phyloP scores from a whole-genome alignment of 2,797 vertebrate species.

The Falco columbarius region DNA sequence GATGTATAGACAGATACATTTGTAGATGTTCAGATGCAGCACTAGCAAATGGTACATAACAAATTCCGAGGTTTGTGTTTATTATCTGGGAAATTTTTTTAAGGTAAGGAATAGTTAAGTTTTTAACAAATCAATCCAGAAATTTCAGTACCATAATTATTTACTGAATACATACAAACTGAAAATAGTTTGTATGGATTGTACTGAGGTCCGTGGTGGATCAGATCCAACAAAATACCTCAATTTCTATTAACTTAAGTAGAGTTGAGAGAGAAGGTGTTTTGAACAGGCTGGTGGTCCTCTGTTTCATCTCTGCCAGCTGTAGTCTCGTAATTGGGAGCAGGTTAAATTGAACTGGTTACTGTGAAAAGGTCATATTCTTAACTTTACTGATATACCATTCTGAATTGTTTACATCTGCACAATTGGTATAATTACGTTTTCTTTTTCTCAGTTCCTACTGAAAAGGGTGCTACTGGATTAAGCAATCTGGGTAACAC shows the following conservation, averaged over 20 bases:
- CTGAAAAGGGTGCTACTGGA: conserved; percentile 97
- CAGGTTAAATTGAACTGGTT: not conserved
- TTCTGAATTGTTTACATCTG: not conserved
- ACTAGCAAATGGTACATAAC: not conserved
- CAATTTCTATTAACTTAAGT: not conserved
- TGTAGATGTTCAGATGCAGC: not conserved
- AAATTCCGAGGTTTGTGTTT: not conserved
- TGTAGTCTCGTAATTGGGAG: not conserved
- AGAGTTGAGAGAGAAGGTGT: not conserved
- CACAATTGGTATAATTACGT: not conserved
- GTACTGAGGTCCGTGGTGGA: not conserved
- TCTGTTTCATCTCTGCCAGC: not conserved
- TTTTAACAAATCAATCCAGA: not conserved
- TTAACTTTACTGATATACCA: not conserved
- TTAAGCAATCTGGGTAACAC: conserved; percentile 98
- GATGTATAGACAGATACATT: not conserved
- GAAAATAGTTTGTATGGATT: not conserved
- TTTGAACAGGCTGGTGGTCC: not conserved
- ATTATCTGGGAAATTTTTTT: not conserved
- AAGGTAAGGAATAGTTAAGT: not conserved
- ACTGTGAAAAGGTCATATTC: not conserved
- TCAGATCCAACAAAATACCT: not conserved
- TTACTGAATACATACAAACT: not conserved
- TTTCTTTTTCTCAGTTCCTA: conserved; percentile 85
- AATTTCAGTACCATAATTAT: not conserved